These are phyloP conservation scores for Clamator glandarius DNA, from an alignment of 2,797 vertebrate species.

Conservation along the genomic window DNA sequence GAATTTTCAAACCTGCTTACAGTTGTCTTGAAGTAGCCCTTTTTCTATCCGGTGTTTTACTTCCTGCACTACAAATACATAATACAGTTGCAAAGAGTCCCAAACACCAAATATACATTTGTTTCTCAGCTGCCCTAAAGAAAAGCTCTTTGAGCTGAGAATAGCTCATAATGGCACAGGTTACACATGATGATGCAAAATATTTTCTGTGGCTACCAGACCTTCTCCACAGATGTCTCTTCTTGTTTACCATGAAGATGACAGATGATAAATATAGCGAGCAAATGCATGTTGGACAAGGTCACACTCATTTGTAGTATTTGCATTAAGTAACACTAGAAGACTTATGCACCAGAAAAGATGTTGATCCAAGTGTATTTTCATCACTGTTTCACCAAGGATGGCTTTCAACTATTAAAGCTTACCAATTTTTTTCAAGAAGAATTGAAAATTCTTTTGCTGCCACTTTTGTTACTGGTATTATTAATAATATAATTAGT, in stretches of 20 bases:
- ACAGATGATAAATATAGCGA: not conserved
- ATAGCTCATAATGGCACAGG: not conserved
- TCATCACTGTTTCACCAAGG: not conserved
- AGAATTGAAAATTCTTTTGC: not conserved
- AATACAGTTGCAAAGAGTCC: not conserved
- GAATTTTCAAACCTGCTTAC: slow-evolving; percentile 1
- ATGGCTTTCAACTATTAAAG: not conserved
- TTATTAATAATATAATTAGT: not conserved
- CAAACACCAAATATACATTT: not conserved
- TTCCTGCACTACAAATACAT: not conserved
- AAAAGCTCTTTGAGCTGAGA: not conserved
- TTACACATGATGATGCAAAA: not conserved
- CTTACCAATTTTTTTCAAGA: not conserved
- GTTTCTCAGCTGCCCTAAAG: not conserved
- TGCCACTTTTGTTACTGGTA: not conserved
- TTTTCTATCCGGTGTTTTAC: not conserved
- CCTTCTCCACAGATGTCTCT: slow-evolving; percentile 19
- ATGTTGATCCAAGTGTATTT: not conserved
- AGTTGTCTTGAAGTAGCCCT: not conserved
- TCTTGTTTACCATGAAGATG: not conserved
- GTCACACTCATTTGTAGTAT: not conserved
- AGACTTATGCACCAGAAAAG: not conserved
- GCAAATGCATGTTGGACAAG: slow-evolving; percentile 29
- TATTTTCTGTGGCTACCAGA: slow-evolving; percentile 25
- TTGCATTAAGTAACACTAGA: not conserved